Evolutionary conservation across 1,140 invertebrate species (phyloP).

Genomic region (Zaprionus capensis): DNA sequence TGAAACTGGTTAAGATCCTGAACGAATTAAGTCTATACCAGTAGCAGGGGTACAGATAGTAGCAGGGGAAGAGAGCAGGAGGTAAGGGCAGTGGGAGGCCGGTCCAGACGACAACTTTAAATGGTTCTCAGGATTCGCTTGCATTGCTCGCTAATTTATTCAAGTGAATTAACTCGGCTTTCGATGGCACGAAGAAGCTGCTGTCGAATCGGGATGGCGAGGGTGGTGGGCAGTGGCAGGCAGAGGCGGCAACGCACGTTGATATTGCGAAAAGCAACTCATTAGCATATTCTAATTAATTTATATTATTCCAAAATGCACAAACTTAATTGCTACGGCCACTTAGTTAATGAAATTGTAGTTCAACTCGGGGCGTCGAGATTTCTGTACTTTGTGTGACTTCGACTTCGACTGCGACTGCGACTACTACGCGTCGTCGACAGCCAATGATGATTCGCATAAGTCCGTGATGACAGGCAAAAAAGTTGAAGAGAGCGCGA

Average conservation of each 20-base stretch:
- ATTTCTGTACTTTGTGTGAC: slow-evolving; percentile 26
- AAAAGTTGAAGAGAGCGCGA: slow-evolving; percentile 18
- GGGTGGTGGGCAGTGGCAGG: background rate
- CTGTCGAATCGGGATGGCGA: background rate
- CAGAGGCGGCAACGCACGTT: slow-evolving; percentile 13
- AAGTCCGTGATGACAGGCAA: slow-evolving; percentile 9
- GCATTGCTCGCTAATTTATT: slow-evolving; percentile 75
- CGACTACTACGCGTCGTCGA: background rate
- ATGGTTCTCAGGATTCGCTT: slow-evolving; percentile 48
- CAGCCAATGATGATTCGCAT: slow-evolving; percentile 28
- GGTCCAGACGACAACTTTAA: slow-evolving; percentile 41
- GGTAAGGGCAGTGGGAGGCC: background rate
- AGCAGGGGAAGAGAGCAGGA: too few species aligned
- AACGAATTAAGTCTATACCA: slow-evolving; percentile 20
- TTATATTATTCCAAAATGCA: slow-evolving; percentile 83
- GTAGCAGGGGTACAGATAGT: background rate
- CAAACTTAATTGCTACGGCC: slow-evolving; percentile 78
- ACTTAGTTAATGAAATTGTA: slow-evolving; percentile 83
- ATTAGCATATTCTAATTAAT: slow-evolving; percentile 83
- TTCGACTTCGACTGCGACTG: background rate
- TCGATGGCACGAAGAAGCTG: slow-evolving; percentile 25
- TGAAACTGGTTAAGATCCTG: slow-evolving; percentile 18
- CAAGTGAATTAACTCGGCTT: slow-evolving; percentile 74
- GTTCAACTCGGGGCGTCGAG: slow-evolving; percentile 39
- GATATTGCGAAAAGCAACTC: slow-evolving; percentile 55